These are phyloP conservation scores for Podarcis muralis DNA, from an alignment of 2,113 vertebrate genomes.

Conservation along the genomic window DNA sequence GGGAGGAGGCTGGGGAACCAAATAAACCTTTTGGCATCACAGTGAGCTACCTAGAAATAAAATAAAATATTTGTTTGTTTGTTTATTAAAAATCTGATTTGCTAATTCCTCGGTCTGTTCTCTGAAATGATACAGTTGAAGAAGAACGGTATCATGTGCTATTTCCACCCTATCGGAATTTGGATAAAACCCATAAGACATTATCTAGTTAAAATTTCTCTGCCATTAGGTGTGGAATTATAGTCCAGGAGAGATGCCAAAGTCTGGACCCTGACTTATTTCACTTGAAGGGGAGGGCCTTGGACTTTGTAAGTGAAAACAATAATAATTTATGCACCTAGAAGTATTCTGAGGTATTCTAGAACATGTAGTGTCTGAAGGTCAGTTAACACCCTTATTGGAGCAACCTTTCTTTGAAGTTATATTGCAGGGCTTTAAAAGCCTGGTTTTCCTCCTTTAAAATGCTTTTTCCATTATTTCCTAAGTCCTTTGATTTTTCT, in stretches of 20 bases:
- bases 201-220: not conserved
- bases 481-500: conserved; percentile 28
- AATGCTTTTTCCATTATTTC: conserved; percentile 33
- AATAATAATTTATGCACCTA: not conserved
- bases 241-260: not conserved
- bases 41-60: no score
- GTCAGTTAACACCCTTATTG: not conserved
- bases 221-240: not conserved
- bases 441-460: conserved; percentile 9
- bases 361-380: conserved; percentile 34
- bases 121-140: no score
- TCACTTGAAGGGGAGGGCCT: not conserved
- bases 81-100: no score
- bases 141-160: no score
- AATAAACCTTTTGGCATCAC: no score
- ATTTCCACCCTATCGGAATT: not conserved
- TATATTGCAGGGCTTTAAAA: conserved; percentile 25
- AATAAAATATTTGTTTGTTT: no score
- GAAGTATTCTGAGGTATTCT: not conserved
- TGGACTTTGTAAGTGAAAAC: conserved; percentile 1
- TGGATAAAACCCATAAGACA: not conserved
- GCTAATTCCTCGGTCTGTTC: no score
- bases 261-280: not conserved
- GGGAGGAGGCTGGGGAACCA: no score
- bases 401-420: conserved; percentile 38